These are phyloP conservation scores for Mus pahari DNA, from an alignment of 2,113 vertebrate genomes.

Conservation along the genomic window DNA sequence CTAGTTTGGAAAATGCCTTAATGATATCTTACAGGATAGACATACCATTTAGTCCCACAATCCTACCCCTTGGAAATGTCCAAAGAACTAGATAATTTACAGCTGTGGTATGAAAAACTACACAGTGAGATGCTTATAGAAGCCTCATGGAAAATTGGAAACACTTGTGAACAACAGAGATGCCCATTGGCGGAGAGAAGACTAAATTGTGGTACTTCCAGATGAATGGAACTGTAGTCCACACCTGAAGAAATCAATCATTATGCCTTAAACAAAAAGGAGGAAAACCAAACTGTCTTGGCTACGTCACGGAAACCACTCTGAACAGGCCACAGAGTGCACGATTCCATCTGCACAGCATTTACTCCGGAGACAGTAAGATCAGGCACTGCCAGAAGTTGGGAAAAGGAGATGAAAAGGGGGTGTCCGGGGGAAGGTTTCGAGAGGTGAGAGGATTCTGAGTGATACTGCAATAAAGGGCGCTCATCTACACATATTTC, in stretches of 20 bases:
- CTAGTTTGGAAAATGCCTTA: neutral
- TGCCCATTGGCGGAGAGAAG: neutral
- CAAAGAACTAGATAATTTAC: neutral
- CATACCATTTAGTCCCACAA: neutral
- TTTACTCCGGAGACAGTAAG: neutral
- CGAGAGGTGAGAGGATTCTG: neutral
- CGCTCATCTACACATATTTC: neutral
- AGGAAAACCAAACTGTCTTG: neutral
- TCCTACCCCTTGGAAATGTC: neutral
- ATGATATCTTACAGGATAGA: neutral
- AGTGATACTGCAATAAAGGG: neutral
- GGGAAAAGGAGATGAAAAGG: neutral
- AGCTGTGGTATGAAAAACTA: neutral
- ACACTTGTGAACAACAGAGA: neutral
- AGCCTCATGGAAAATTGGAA: neutral
- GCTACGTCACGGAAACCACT: neutral
- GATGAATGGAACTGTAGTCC: neutral
- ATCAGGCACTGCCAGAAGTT: too few relatives aligned
- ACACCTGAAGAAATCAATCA: neutral
- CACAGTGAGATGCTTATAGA: neutral
- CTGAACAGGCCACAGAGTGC: neutral
- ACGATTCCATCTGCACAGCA: neutral
- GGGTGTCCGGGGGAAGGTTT: neutral
- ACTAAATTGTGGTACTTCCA: neutral
- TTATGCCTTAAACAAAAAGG: neutral